Base-by-base conservation (phyloP, 2,888 invertebrate genomes). In the Stictocephala bisonia region DNA sequence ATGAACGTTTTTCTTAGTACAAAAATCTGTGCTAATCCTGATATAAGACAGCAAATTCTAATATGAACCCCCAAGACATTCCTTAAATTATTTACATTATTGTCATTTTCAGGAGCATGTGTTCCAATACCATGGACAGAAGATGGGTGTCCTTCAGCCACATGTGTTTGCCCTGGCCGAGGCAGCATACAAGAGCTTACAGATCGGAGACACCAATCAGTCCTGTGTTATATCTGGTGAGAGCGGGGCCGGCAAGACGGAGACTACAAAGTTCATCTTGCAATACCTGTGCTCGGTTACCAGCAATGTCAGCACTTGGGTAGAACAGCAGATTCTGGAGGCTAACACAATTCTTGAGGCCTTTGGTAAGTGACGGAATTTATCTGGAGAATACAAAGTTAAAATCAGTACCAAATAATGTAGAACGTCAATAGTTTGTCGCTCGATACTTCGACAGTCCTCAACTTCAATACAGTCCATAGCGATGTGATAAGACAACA, bases 311-410 rank as follows among this genome's bases (percentile, higher is more conserved):
- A 91, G 91, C 74, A 93, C 95, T 0, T 96, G 96, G 96, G 94
- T 96, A n/a, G 95, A 96, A 82, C 95, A 96, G 83, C 96, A 96
- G 86, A 96, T 96, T 80, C 87, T 96, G 24, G 96, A 96, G 84
- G 96, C 96, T 4, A 96, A 96, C 83, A 96, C 95, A 13, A 95
- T 96, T 78, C 86, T 96, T 56, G 96, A 96, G 85, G 95, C 96
- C 40, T 96, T 96, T 83, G 96, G 96, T 94, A 86, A 87, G 86
- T 82, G 7, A 35, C 35, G 13, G 35, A 35, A 35, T 35, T 35
- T 9, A 35, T 13, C 13, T 7, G 35, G 7, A 13, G 7, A 13
- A 7, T 9, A 13, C 13, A 35, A 35, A 35, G 35, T 7, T 13
- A 13, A 13, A 35, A 13, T 35, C 35, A 9, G 35, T n/a, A 35